Percentiles rank a stretch among this genome's conserved stretches.
Evolutionary conservation across 1,140 invertebrate species (phyloP).

Genomic region (Homarus americanus): DNA sequence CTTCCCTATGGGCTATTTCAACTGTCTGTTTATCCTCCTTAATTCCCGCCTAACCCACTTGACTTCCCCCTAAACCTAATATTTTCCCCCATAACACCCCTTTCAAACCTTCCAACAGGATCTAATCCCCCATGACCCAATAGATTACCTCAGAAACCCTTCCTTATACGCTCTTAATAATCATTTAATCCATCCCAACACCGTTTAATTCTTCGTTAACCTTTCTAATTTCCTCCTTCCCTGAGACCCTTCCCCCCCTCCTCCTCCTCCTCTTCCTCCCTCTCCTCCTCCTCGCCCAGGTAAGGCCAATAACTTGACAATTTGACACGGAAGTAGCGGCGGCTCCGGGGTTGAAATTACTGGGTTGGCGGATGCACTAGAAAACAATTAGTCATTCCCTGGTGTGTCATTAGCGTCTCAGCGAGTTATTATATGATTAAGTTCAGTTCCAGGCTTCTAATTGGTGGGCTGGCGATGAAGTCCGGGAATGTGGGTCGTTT

Average conservation of each 20-base stretch:
- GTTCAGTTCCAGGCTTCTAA: not conserved
- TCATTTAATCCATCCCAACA: not conserved
- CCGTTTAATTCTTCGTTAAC: not conserved
- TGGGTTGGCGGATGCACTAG: not conserved
- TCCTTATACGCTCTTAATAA: too few relatives aligned
- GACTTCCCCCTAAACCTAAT: too few relatives aligned
- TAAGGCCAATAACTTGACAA: not conserved
- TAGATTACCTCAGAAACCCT: too few relatives aligned
- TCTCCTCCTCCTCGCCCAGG: not conserved
- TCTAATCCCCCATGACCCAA: too few relatives aligned
- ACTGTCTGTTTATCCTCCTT: too few relatives aligned
- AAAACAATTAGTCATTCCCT: not conserved
- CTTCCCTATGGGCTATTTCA: too few relatives aligned
- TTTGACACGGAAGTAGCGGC: not conserved
- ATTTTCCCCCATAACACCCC: too few relatives aligned
- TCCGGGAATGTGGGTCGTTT: not conserved
- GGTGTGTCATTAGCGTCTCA: slow-evolving; percentile 6
- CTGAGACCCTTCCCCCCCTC: not conserved
- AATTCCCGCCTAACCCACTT: too few relatives aligned
- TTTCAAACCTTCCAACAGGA: too few relatives aligned
- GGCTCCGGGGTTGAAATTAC: not conserved
- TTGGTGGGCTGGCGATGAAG: not conserved
- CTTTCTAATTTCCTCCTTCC: not conserved
- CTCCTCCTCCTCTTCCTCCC: not conserved
- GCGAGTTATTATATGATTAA: slow-evolving; percentile 15